These are phyloP conservation scores for Sylvilagus floridanus DNA, from an alignment of 2,797 vertebrate species.

Conservation along the genomic window DNA sequence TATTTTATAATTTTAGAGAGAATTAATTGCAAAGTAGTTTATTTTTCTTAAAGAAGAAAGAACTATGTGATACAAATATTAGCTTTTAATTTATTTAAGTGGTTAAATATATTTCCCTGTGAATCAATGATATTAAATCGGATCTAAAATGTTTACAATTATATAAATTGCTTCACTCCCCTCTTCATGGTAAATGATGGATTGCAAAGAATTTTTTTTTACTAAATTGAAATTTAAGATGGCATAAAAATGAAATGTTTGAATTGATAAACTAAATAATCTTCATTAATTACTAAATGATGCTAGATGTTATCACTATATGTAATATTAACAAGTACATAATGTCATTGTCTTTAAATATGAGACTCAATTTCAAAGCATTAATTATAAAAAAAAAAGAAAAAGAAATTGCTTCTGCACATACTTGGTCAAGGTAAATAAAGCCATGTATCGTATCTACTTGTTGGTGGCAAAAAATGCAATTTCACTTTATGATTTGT, in stretches of 20 bases:
- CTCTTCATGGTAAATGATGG: neutral
- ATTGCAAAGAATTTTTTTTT: constrained; percentile 35
- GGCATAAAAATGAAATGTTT: neutral
- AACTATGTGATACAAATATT: constrained; percentile 74
- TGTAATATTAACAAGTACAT: neutral
- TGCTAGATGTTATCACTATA: neutral
- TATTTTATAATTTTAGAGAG: constrained; percentile 73
- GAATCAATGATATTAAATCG: constrained; percentile 62
- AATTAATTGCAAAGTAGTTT: constrained; percentile 76
- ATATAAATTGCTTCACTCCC: neutral
- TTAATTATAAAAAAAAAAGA: neutral
- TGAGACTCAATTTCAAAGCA: neutral
- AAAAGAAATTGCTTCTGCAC: neutral
- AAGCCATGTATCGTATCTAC: neutral
- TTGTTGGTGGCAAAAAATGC: neutral
- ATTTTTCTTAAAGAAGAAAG: constrained; percentile 58
- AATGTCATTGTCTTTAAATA: constrained; percentile 5
- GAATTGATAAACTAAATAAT: neutral
- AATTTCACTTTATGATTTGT: neutral
- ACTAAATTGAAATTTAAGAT: constrained; percentile 27
- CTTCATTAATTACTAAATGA: neutral
- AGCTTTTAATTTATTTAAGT: constrained; percentile 73
- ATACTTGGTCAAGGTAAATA: neutral
- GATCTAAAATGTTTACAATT: constrained; percentile 59
- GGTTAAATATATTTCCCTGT: constrained; percentile 64